These are phyloP conservation scores for Orius insidiosus DNA, from an alignment of 1,140 invertebrate species.

Conservation along the genomic window DNA sequence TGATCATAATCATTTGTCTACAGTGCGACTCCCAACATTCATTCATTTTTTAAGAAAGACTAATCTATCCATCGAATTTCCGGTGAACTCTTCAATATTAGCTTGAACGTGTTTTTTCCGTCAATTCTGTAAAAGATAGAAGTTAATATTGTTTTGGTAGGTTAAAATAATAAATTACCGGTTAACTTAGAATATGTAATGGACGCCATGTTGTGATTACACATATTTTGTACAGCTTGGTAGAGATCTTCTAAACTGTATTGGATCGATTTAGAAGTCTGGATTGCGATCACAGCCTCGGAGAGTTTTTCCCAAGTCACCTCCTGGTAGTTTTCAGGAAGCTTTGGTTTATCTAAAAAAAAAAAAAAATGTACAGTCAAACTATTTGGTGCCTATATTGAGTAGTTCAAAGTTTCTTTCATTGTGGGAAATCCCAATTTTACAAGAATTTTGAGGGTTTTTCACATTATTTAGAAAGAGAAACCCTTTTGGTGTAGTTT, in stretches of 20 bases:
- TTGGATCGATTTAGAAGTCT: conserved; percentile 76
- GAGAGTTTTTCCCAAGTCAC: conserved; percentile 84
- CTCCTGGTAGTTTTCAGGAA: conserved; percentile 87
- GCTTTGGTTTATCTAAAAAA: conserved; percentile 68
- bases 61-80: conserved; percentile 76
- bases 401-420: too few relatives aligned
- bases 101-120: conserved; percentile 78
- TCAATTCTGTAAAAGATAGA: conserved; percentile 34
- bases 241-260: conserved; percentile 90
- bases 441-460: too few relatives aligned
- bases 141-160: background rate
- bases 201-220: conserved; percentile 88
- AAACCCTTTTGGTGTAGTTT: too few relatives aligned
- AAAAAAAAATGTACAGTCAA: conserved; percentile 12
- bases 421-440: too few relatives aligned
- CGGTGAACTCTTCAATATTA: conserved; percentile 76
- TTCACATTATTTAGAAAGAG: too few relatives aligned
- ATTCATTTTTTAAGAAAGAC: conserved; percentile 88
- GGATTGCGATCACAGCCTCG: conserved; percentile 87
- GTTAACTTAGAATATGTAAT: conserved; percentile 73
- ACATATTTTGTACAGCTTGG: conserved; percentile 94
- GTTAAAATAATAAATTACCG: conserved; percentile 25
- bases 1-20: conserved; percentile 97
- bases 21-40: conserved; percentile 90
- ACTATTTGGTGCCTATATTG: too few relatives aligned